Conservation (phyloP, 2,888 invertebrate species). For the Metallyticus violacea region DNA sequence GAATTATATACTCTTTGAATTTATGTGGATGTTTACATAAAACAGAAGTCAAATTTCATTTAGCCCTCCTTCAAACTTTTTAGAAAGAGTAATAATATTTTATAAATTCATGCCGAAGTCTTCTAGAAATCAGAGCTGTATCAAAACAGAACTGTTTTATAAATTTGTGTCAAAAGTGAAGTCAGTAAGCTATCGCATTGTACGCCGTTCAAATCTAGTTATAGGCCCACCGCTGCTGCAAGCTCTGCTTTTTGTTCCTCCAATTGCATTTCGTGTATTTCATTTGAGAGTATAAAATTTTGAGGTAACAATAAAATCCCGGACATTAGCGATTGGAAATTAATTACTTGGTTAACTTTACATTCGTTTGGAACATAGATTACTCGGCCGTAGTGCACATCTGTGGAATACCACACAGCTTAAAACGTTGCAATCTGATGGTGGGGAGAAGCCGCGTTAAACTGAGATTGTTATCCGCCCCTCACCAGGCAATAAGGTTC, state of each 20-base stretch:
- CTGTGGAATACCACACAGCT: neutral
- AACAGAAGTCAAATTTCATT: no score
- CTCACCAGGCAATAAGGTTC: neutral
- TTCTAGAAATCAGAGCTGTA: no score
- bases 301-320: neutral
- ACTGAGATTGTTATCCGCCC: neutral
- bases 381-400: neutral
- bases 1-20: no score
- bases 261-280: neutral
- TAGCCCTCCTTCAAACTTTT: no score
- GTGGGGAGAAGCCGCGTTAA: neutral
- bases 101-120: no score
- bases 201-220: neutral
- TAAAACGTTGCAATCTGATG: neutral
- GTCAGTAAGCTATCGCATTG: neutral
- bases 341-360: neutral
- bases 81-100: no score
- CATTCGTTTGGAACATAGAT: neutral
- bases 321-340: neutral
- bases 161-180: neutral
- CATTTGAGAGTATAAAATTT: neutral
- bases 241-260: neutral
- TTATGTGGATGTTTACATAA: no score
- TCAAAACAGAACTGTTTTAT: no score
- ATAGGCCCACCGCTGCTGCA: neutral